Evolutionary conservation across 2,888 invertebrate species (phyloP).

Genomic region (Thereva nobilitata): DNA sequence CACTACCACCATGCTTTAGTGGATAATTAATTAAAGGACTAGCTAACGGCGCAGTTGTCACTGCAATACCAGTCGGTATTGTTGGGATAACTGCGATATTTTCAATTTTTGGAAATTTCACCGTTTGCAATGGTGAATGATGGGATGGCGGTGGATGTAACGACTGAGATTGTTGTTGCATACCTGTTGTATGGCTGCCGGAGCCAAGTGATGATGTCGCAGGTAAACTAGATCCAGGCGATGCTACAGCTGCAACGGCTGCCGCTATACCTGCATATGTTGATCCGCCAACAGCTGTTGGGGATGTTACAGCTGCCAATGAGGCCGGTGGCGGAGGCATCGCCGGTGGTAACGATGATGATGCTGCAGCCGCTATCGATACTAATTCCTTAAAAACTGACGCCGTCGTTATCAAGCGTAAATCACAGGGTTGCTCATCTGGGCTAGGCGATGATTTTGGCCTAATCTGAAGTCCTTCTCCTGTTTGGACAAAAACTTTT

Average conservation of each 20-base stretch:
- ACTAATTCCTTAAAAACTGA: slow-evolving; percentile 50
- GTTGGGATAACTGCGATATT: slow-evolving; percentile 28
- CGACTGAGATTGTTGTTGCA: slow-evolving; percentile 32
- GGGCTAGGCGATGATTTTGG: slow-evolving; percentile 40
- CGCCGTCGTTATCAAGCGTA: slow-evolving; percentile 50
- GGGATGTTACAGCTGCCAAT: slow-evolving; percentile 41
- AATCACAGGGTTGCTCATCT: slow-evolving; percentile 55
- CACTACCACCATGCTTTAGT: slow-evolving; percentile 37
- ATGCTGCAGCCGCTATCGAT: slow-evolving; percentile 46
- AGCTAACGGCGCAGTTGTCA: slow-evolving; percentile 38
- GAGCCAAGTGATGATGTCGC: slow-evolving; percentile 24
- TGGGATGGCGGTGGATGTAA: slow-evolving; percentile 38
- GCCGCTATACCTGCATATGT: slow-evolving; percentile 37
- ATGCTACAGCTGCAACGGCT: slow-evolving; percentile 43
- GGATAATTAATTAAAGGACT: slow-evolving; percentile 40
- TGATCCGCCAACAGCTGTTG: slow-evolving; percentile 40
- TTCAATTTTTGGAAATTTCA: slow-evolving; percentile 38
- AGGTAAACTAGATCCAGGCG: slow-evolving; percentile 28
- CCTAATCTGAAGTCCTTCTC: slow-evolving; percentile 40
- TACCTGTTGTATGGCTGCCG: slow-evolving; percentile 27
- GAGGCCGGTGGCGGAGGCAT: slow-evolving; percentile 41
- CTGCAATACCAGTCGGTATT: slow-evolving; percentile 36
- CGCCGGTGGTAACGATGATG: slow-evolving; percentile 38
- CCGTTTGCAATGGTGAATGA: slow-evolving; percentile 37
- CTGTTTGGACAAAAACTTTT: slow-evolving; percentile 38